These are phyloP conservation scores for Cheilosia variabilis DNA, from an alignment of 2,888 invertebrate genomes.

Conservation along the genomic window DNA sequence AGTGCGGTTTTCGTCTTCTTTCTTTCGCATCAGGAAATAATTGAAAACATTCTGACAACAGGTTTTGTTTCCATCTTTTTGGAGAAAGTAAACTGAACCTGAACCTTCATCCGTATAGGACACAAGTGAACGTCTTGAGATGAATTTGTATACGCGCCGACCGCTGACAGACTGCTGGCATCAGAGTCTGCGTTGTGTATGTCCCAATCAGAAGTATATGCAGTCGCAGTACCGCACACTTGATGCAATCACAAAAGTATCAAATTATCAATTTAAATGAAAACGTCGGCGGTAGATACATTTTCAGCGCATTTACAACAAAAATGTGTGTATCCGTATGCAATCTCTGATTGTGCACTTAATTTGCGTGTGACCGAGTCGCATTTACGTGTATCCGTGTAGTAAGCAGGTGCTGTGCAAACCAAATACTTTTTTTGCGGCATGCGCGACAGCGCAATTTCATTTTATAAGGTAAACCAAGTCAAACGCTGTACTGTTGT, in stretches of 20 bases:
- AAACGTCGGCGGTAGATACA: constrained; percentile 38
- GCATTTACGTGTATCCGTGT: constrained; percentile 62
- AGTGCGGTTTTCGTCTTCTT: constrained; percentile 6
- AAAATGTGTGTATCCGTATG: constrained; percentile 43
- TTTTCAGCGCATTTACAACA: constrained; percentile 58
- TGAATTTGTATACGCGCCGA: constrained; percentile 3
- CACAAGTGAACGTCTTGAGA: constrained; percentile 57
- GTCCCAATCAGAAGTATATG: constrained; percentile 12
- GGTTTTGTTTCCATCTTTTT: constrained; percentile 53
- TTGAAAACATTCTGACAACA: constrained; percentile 49
- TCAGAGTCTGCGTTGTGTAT: not conserved
- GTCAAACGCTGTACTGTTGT: constrained; percentile 1
- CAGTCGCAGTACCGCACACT: constrained; percentile 7
- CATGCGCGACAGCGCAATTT: constrained; percentile 11
- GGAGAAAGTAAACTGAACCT: constrained; percentile 62
- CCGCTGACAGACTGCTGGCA: not conserved
- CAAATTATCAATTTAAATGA: constrained; percentile 68
- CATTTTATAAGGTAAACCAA: constrained; percentile 36
- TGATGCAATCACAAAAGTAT: constrained; percentile 64
- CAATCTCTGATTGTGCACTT: constrained; percentile 62
- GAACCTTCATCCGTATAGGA: not conserved
- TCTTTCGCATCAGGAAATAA: constrained; percentile 48
- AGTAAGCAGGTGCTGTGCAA: constrained; percentile 63
- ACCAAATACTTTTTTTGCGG: constrained; percentile 11
- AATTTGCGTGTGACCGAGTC: constrained; percentile 62